Conservation (phyloP, 2,113 vertebrate genomes). For the Stigmatopora nigra region DNA sequence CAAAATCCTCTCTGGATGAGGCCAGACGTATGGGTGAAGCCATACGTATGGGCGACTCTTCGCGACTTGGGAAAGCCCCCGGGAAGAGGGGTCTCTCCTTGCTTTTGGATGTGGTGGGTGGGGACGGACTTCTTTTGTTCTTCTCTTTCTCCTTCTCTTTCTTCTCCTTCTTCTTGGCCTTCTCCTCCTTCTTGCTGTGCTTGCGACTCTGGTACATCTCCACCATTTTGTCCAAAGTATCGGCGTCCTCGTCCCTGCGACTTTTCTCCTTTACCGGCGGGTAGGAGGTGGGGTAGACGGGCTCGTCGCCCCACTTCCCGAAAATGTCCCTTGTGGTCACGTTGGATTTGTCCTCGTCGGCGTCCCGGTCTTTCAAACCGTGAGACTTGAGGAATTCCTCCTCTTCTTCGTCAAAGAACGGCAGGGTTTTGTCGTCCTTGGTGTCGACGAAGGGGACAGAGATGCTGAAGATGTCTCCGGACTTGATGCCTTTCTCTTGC, state of each 20-base stretch:
- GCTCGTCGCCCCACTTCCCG: slow-evolving; percentile 86
- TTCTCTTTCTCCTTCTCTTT: slow-evolving; percentile 80
- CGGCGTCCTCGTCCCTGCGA: slow-evolving; percentile 75
- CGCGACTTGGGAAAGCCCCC: slow-evolving; percentile 61
- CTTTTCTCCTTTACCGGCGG: slow-evolving; percentile 77
- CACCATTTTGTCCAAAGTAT: slow-evolving; percentile 72
- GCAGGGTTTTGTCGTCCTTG: slow-evolving; percentile 79
- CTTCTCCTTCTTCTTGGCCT: slow-evolving; percentile 86
- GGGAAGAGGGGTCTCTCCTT: slow-evolving; percentile 77
- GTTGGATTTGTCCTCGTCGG: slow-evolving; percentile 76
- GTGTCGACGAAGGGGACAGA: slow-evolving; percentile 50
- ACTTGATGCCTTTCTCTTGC: slow-evolving; percentile 79
- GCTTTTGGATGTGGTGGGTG: slow-evolving; percentile 69
- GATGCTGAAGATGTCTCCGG: slow-evolving; percentile 71
- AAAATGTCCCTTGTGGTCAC: slow-evolving; percentile 77
- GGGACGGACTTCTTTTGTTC: slow-evolving; percentile 69
- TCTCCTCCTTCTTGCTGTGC: slow-evolving; percentile 83
- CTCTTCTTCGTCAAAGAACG: slow-evolving; percentile 76
- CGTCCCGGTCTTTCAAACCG: slow-evolving; percentile 74
- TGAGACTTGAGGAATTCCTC: slow-evolving; percentile 71
- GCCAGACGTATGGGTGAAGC: slow-evolving; percentile 70
- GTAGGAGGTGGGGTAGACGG: slow-evolving; percentile 66
- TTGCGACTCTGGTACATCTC: slow-evolving; percentile 84
- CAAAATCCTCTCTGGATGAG: slow-evolving; percentile 84
- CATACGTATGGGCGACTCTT: slow-evolving; percentile 63